Evolutionary conservation across 1,140 invertebrate species (phyloP), one percentile per base, ranked within the genome.

Genomic region (Zaprionus tsacasi): DNA sequence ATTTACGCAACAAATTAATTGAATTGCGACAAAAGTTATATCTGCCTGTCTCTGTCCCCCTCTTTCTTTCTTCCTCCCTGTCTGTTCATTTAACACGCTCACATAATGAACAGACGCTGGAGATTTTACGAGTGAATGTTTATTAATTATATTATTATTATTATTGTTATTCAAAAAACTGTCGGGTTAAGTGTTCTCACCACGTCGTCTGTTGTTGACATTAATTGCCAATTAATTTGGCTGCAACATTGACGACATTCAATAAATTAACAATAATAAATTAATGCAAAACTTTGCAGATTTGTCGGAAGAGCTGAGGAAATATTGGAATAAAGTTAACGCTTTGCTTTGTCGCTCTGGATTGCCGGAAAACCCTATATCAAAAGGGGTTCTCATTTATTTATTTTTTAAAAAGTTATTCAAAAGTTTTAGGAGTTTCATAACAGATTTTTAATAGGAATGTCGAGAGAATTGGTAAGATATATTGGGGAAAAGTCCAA

Each of bases 141-240:
- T 43, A 72, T 72, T 67, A 50, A 71, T 21, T 21, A 58, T 59
- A 58, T 40, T 36, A 30, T 21, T 15, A 30, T 21, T 15, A 6
- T 15, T 43, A 35, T 17, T 13, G 30, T 45, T 35, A 6, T 33
- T 45, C 64, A 33, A 36, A 13, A 54, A 55, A n/a, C 12, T 13
- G 21, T 21, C 43, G 52, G 27, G 13, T n/a, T 48, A 43, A 30
- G n/a, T 35, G 8, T 27, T 36, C 65, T 59, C 58, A 13, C 36
- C 11, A 7, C 38, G 8, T 6, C 15, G 59, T 33, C 59, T 75
- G 67, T 57, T 64, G 59, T 27, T 65, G 82, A 87, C 82, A 67
- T 82, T 82, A 79, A 86, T 87, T 82, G 76, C 54, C 82, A 76
- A 87, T 86, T 86, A 82, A 86, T 82, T 86, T 86, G 43, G 57